Conservation (phyloP, 2,113 vertebrate genomes). For the Toxotes chatareus region DNA sequence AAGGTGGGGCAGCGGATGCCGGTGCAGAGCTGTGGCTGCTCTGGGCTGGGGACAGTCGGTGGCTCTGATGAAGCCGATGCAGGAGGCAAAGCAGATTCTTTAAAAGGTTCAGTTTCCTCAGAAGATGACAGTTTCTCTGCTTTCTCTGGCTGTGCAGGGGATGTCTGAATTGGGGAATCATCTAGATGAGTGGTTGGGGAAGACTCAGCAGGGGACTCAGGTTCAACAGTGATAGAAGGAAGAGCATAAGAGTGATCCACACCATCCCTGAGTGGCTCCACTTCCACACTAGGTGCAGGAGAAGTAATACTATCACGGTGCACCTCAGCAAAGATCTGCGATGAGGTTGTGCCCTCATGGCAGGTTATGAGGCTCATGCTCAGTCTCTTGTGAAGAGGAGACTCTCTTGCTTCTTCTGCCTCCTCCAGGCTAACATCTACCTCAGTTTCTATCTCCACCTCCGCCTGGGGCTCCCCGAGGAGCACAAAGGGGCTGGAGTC, state of each 20-base stretch:
- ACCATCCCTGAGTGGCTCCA: not conserved
- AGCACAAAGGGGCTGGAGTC: conserved; percentile 70
- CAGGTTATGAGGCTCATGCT: conserved; percentile 84
- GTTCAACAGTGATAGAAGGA: conserved; percentile 39
- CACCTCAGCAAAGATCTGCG: conserved; percentile 69
- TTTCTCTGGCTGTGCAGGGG: conserved; percentile 3
- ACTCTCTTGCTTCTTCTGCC: conserved; percentile 77
- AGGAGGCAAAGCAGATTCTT: not conserved
- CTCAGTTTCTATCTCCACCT: conserved; percentile 69
- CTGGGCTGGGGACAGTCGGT: not conserved
- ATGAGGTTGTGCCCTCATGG: conserved; percentile 73
- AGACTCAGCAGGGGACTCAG: conserved; percentile 25
- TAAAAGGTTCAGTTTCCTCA: conserved; percentile 12
- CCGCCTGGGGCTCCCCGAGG: conserved; percentile 59
- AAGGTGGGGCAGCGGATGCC: conserved; percentile 77
- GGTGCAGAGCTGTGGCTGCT: conserved; percentile 3
- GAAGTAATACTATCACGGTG: conserved; percentile 50
- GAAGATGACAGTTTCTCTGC: not conserved
- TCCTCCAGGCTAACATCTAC: conserved; percentile 74
- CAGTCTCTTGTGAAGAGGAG: conserved; percentile 78
- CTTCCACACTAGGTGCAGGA: not conserved
- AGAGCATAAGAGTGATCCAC: conserved; percentile 62
- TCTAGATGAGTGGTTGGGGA: not conserved
- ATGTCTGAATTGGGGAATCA: not conserved
- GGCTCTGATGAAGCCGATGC: conserved; percentile 7